Conservation (phyloP, 2,113 vertebrate species). For the Neodontobutis hainanensis region DNA sequence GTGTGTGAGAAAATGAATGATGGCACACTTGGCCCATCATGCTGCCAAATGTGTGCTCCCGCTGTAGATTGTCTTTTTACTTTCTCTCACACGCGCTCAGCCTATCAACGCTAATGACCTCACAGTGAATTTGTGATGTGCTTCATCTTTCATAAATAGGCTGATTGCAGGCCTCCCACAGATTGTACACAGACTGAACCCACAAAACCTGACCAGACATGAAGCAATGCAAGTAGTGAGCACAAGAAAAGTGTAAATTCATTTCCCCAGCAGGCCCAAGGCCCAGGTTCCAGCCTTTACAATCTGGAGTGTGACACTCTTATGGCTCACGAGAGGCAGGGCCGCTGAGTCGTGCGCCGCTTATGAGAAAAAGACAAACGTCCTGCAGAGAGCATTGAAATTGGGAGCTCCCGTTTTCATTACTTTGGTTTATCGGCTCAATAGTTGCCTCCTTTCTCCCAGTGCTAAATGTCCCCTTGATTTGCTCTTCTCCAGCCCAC, state of each 20-base stretch:
- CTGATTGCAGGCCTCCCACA: conserved; percentile 61
- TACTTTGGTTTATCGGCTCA: conserved; percentile 85
- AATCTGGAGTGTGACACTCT: conserved; percentile 83
- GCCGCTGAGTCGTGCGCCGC: conserved; percentile 81
- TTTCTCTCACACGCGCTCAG: conserved; percentile 1
- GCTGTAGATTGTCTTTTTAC: conserved; percentile 35
- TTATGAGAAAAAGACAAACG: conserved; percentile 94
- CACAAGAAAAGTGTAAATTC: conserved; percentile 47
- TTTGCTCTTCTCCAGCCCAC: conserved; percentile 65
- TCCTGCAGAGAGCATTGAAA: conserved; percentile 84
- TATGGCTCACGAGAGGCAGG: conserved; percentile 84
- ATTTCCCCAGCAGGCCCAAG: conserved; percentile 55
- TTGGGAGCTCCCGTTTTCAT: conserved; percentile 86
- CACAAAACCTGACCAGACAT: conserved; percentile 46
- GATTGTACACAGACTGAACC: conserved; percentile 39
- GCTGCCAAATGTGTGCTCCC: conserved; percentile 50
- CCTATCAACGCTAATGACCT: conserved; percentile 56
- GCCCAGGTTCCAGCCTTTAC: conserved; percentile 77
- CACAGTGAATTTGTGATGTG: conserved; percentile 44
- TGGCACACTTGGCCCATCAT: conserved; percentile 30
- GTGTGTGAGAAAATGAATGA: conserved; percentile 62
- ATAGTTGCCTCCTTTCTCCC: conserved; percentile 85
- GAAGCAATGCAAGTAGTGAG: conserved; percentile 26
- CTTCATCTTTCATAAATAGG: conserved; percentile 35
- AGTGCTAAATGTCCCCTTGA: conserved; percentile 80